Evolutionary conservation across 2,113 vertebrate species (phyloP).

Genomic region (Fukomys damarensis): DNA sequence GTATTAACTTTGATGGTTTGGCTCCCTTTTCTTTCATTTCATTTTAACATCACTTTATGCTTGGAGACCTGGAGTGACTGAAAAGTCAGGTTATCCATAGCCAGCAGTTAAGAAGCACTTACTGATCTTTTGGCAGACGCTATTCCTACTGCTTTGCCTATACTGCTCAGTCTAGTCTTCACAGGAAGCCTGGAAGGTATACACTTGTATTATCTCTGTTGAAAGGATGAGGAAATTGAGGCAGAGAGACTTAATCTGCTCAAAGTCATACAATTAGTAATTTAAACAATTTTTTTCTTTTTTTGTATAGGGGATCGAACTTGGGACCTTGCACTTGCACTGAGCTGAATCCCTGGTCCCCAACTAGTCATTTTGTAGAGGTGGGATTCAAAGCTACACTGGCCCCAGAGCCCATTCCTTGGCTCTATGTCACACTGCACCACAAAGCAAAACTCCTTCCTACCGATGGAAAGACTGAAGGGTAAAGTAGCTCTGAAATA

Average conservation of each 20-base stretch:
- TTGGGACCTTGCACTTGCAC: too few species aligned
- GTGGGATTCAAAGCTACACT: not conserved
- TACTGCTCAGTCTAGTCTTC: not conserved
- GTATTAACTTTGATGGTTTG: constrained; percentile 32
- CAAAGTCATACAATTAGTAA: not conserved
- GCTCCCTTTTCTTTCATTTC: constrained; percentile 24
- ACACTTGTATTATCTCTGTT: not conserved
- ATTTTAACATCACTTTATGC: constrained; percentile 41
- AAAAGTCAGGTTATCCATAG: not conserved
- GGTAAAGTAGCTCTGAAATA: not conserved
- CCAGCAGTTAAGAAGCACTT: not conserved
- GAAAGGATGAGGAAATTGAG: not conserved
- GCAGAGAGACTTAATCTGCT: not conserved
- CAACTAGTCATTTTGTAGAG: not conserved
- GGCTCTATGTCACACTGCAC: not conserved
- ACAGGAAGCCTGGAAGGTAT: not conserved
- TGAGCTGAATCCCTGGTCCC: too few species aligned
- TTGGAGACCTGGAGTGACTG: constrained; percentile 6
- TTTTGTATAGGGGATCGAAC: too few species aligned
- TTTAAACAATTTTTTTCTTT: too few species aligned
- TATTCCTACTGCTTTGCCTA: not conserved
- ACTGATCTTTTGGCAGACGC: not conserved
- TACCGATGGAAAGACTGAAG: not conserved
- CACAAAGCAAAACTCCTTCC: not conserved
- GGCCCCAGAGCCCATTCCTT: not conserved